phyloP scores from a whole-genome alignment of 30 jellyfish, hydroid and myxozoan species.

The Sanderia malayensis region DNA sequence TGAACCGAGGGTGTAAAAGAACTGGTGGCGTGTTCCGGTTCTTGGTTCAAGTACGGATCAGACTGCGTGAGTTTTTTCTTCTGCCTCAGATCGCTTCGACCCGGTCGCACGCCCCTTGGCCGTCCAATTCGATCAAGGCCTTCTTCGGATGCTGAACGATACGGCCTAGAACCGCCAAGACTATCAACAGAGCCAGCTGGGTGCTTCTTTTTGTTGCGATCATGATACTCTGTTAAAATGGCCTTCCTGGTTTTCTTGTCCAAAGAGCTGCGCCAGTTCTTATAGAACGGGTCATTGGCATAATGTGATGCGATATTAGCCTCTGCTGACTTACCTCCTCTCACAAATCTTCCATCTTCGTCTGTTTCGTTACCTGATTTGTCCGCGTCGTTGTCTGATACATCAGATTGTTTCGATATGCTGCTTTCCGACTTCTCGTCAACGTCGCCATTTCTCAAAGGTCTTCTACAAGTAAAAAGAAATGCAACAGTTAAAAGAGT shows the following conservation, averaged over 20 bases:
- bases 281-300: constrained; percentile 90
- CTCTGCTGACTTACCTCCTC: constrained; percentile 66
- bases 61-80: constrained; percentile 85
- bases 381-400: constrained; percentile 85
- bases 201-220: constrained; percentile 30
- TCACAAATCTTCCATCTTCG: constrained; percentile 44
- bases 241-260: constrained; percentile 91
- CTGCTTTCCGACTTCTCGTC: constrained; percentile 57
- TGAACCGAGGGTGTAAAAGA: constrained; percentile 59
- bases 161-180: constrained; percentile 50
- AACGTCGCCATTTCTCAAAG: not conserved
- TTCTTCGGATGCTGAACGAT: constrained; percentile 84
- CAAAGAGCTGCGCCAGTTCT: constrained; percentile 89
- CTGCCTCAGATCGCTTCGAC: constrained; percentile 81
- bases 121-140: constrained; percentile 68
- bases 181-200: constrained; percentile 59
- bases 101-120: constrained; percentile 68
- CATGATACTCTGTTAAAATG: constrained; percentile 73
- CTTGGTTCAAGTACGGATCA: constrained; percentile 79
- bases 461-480: not conserved
- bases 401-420: constrained; percentile 69
- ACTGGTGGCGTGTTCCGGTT: constrained; percentile 46
- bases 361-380: constrained; percentile 77
- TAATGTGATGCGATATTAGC: constrained; percentile 89
- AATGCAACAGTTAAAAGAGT: too few species aligned